Conservation (phyloP, 2,888 invertebrate species). For the Tortricodes alternella region DNA sequence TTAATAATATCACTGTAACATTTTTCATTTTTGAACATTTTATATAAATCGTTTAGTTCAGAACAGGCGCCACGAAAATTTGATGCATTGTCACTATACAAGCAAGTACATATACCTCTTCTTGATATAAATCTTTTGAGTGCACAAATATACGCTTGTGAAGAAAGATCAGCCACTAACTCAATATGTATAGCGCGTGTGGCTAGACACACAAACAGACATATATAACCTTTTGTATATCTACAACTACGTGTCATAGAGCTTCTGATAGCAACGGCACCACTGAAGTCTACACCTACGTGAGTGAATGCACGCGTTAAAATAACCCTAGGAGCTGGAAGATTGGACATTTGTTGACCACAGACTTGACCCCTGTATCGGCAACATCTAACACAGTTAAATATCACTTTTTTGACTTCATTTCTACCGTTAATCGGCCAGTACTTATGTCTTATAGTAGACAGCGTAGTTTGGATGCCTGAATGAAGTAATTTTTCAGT, state of each 20-base stretch:
- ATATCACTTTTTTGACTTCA: constrained; percentile 2
- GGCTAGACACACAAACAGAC: no score
- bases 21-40: neutral
- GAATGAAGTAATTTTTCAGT: constrained; percentile 14
- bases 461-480: constrained; percentile 23
- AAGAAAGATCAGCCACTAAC: constrained; percentile 5
- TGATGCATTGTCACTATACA: constrained; percentile 27
- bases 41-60: constrained; percentile 4
- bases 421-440: constrained; percentile 11
- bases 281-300: constrained; percentile 14
- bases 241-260: neutral
- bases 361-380: neutral
- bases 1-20: neutral
- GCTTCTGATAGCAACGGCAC: constrained; percentile 1
- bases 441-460: constrained; percentile 1
- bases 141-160: constrained; percentile 12
- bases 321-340: neutral
- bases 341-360: constrained; percentile 1
- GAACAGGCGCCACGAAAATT: constrained; percentile 20
- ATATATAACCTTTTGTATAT: constrained; percentile 12
- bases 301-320: neutral
- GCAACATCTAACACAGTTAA: neutral
- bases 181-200: constrained; percentile 10
- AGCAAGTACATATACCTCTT: constrained; percentile 14
- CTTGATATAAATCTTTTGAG: constrained; percentile 25